These are phyloP conservation scores for Synergus japonicus DNA, from an alignment of 2,888 invertebrate genomes.

Conservation along the genomic window DNA sequence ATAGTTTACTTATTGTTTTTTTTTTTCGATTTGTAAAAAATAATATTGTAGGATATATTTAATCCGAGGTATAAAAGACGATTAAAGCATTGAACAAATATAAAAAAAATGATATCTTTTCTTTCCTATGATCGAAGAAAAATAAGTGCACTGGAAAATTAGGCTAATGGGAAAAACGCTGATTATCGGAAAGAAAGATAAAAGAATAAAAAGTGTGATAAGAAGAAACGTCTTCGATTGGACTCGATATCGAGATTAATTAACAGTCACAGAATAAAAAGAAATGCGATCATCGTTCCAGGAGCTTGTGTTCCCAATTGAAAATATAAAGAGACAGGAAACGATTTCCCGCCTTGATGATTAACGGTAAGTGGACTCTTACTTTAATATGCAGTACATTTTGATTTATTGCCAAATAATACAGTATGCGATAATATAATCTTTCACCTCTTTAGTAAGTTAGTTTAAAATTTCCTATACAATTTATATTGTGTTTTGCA, in stretches of 20 bases:
- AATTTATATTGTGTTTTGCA: too few relatives aligned
- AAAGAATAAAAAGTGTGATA: not conserved
- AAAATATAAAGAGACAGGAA: not conserved
- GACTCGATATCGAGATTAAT: conserved; percentile 6
- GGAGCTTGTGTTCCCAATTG: not conserved
- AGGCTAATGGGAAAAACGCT: not conserved
- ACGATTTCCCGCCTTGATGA: not conserved
- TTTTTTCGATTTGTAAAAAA: not conserved
- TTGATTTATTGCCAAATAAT: not conserved
- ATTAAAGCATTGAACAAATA: not conserved
- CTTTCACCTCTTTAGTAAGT: not conserved
- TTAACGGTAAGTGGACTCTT: not conserved
- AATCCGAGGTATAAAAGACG: not conserved
- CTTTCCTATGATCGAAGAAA: not conserved
- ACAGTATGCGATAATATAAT: not conserved
- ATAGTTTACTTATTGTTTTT: not conserved
- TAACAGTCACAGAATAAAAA: not conserved
- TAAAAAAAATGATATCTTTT: not conserved
- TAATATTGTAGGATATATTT: not conserved
- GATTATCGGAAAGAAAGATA: not conserved
- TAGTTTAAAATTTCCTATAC: too few relatives aligned
- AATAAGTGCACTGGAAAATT: not conserved
- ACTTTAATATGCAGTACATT: not conserved
- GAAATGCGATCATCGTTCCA: not conserved
- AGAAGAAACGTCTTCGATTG: not conserved